Evolutionary conservation across 2,113 vertebrate genomes (phyloP), one percentile per base, ranked within the genome.

Genomic region (Cephalopholis sonnerati): DNA sequence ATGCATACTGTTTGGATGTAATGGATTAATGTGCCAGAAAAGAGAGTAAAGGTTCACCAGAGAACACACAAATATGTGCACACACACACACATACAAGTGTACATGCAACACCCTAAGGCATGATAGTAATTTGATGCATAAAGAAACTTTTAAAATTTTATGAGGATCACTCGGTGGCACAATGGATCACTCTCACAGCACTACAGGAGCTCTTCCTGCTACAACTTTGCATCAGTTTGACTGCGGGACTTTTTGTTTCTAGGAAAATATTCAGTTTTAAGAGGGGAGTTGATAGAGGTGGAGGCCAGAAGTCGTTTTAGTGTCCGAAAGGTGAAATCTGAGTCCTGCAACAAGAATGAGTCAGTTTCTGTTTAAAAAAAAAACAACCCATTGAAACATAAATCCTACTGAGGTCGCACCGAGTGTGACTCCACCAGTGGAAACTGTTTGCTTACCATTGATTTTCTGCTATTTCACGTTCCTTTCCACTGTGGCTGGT

Each of bases 11-110:
- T 83, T 85, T n/a, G 64, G 18, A 48, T 74, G 69, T 77, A 77
- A 92, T 89, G 73, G 77, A 89, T 88, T 78, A 86, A 92, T 85
- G 87, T 75, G 57, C 89, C 86, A 89, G 73, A 85, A 75, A 82
- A 24, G 59, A 77, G 71, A 63, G 74, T 82, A 79, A 85, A 67
- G 80, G 77, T 89, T 87, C 65, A 79, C 39, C 79, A 50, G 50
- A 44, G 77, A 48, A 75, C 20, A 82, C 25, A 44, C 67, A 66
- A 64, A 57, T 22, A 66, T 69, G 22, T 29, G 70, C 55, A 32
- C n/a, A n/a, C n/a, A n/a, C n/a, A n/a, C n/a, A n/a, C n/a, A n/a
- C 39, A 46, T 22, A 61, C 46, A 57, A 53, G 50, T 20, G 12
- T 20, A 32, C 74, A 62, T 25, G 32, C 82, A 50, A 51, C 58